Percentiles rank a stretch among this genome's conserved stretches.
phyloP scores from a whole-genome alignment of 2,113 vertebrate genomes.

The Trematomus loennbergii region DNA sequence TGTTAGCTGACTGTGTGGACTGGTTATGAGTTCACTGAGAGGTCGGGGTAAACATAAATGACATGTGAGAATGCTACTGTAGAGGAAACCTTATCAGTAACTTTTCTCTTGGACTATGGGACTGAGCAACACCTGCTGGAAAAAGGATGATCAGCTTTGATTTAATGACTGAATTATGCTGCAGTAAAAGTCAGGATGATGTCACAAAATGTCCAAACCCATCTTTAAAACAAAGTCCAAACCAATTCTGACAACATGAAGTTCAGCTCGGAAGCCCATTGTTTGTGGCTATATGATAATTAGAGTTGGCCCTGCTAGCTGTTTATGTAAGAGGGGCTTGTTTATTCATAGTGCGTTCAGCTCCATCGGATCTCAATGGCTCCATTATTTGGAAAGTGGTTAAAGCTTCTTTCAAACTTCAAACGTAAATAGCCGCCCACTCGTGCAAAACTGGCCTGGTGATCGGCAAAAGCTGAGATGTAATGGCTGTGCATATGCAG shows the following conservation, averaged over 20 bases:
- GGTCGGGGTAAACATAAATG: constrained; percentile 4
- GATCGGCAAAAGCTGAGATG: constrained; percentile 50
- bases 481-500: constrained; percentile 40
- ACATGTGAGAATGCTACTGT: not conserved
- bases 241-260: constrained; percentile 69
- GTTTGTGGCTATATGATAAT: constrained; percentile 72
- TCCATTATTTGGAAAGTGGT: constrained; percentile 69
- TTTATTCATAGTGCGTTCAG: constrained; percentile 77
- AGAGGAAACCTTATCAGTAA: constrained; percentile 28
- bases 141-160: not conserved
- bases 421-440: constrained; percentile 68
- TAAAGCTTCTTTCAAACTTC: constrained; percentile 80
- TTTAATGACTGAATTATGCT: constrained; percentile 6
- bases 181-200: not conserved
- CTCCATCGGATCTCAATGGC: constrained; percentile 71
- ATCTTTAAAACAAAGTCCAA: constrained; percentile 62
- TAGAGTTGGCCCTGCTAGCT: constrained; percentile 55
- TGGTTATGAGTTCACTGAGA: constrained; percentile 15
- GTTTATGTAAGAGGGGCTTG: constrained; percentile 81
- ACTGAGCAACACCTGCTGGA: constrained; percentile 7
- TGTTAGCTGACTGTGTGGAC: not conserved
- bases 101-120: constrained; percentile 3
- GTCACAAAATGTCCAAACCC: constrained; percentile 43
- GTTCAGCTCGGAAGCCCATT: constrained; percentile 61
- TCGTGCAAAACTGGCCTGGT: constrained; percentile 33